Evolutionary conservation across 1,140 invertebrate genomes (phyloP), one percentile per base, ranked within the genome.

Genomic region (Neoseiulus cucumeris): DNA sequence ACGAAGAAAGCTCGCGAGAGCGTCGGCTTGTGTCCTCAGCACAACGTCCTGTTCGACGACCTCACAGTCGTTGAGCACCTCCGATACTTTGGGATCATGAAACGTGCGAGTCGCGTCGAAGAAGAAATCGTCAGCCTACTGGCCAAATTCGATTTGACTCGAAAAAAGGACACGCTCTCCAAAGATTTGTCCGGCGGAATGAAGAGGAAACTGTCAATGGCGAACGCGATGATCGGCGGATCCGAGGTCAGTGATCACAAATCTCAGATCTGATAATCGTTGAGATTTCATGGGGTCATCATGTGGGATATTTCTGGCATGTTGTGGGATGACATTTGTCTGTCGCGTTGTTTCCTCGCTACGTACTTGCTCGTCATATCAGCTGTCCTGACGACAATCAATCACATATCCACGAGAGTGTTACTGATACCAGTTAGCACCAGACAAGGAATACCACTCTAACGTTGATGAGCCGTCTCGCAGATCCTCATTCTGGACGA

Each of bases 141-240:
- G 55, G 72, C 74, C 66, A 28, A 65, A n/a, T 70, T 85, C n/a
- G 79, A 81, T 68, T 71, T 85, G 28, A 71, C 74, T 7, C 77
- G 79, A 20, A 86, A 86, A 72, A 74, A 74, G 39, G 74, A 81
- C 75, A 81, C 82, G 0, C 82, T 83, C 69, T 81, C 87, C 0
- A 83, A 82, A 72, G 84, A 86, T 71, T 75, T 91, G 7, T 89
- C 87, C 64, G 86, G 87, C 7, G 90, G 89, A 1, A 88, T 91
- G 77, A 89, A 90, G 73, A 77, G 90, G 33, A 90, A 90, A 70
- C 74, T 94, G 0, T 86, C 82, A 42, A 86, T 92, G 42, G 89
- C 86, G 18, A 86, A 92, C 67, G 89, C 90, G 4, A 81, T 92
- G 28, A 85, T 90, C 68, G 87, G 72, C 17, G 75, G 72, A 6